phyloP scores from a whole-genome alignment of 2,113 vertebrate species.

The Thalassarche chlororhynchos region DNA sequence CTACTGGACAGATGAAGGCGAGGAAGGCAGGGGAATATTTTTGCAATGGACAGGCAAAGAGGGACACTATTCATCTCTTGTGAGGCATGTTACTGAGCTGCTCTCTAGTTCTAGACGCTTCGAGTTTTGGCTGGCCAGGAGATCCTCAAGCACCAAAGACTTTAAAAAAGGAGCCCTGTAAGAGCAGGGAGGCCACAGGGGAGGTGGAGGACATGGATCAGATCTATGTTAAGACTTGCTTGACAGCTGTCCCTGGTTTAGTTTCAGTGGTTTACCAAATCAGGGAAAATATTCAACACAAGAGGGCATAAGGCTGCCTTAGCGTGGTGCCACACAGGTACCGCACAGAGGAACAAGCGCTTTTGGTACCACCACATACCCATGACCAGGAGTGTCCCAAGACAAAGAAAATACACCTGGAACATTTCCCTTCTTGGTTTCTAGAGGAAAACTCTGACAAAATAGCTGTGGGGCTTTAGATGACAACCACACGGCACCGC shows the following conservation, averaged over 20 bases:
- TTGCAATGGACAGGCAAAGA: background rate
- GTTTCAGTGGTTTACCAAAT: background rate
- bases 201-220: background rate
- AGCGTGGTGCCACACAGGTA: rapidly evolving
- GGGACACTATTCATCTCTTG: background rate
- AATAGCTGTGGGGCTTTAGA: background rate
- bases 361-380: background rate
- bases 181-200: background rate
- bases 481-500: background rate
- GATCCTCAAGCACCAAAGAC: background rate
- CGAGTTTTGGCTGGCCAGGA: background rate
- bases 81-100: background rate
- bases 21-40: background rate
- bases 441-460: background rate
- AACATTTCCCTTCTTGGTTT: background rate
- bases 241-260: background rate
- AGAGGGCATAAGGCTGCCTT: background rate
- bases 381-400: rapidly evolving
- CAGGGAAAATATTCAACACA: rapidly evolving
- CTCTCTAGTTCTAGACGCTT: background rate
- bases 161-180: background rate
- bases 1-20: background rate
- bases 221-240: background rate
- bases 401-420: background rate
- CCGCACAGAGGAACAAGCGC: background rate